phyloP scores from a whole-genome alignment of 2,797 vertebrate species.

The Eleutherodactylus coqui region DNA sequence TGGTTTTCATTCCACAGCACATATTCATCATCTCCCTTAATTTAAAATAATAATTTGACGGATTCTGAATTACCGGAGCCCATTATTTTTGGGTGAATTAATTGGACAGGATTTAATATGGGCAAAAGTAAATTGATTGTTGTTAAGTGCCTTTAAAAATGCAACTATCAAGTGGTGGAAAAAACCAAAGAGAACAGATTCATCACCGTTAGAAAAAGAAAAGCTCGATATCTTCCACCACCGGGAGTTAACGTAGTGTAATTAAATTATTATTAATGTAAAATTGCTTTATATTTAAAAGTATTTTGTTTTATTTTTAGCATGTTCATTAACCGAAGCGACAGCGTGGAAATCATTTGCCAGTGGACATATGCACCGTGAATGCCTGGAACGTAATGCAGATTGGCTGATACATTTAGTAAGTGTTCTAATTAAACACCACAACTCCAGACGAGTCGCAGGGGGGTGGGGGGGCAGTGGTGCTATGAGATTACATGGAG shows the following conservation, averaged over 20 bases:
- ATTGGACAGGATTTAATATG: conserved; percentile 12
- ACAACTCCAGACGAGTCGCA: not conserved
- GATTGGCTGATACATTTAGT: conserved; percentile 45
- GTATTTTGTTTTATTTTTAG: conserved; percentile 56
- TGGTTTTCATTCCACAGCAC: not conserved
- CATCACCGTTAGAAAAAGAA: not conserved
- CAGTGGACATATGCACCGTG: conserved; percentile 45
- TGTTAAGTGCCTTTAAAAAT: conserved; percentile 30
- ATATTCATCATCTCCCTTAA: not conserved
- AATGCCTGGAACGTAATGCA: conserved; percentile 24
- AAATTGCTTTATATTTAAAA: conserved; percentile 51
- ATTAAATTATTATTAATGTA: conserved; percentile 47
- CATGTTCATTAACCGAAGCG: conserved; percentile 43
- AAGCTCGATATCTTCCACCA: not conserved
- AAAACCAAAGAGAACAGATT: conserved; percentile 31
- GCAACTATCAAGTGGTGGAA: not conserved
- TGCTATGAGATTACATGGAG: conserved; percentile 46
- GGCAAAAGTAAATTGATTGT: conserved; percentile 19
- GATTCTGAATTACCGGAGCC: not conserved
- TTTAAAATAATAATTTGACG: not conserved
- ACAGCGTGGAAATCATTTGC: conserved; percentile 53
- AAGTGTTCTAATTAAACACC: conserved; percentile 57
- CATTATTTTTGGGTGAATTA: conserved; percentile 30
- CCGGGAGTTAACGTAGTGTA: conserved; percentile 27
- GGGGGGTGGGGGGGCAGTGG: conserved; percentile 8